Evolutionary conservation across 1,140 invertebrate species (phyloP).

Genomic region (Drosophila pruinosa): DNA sequence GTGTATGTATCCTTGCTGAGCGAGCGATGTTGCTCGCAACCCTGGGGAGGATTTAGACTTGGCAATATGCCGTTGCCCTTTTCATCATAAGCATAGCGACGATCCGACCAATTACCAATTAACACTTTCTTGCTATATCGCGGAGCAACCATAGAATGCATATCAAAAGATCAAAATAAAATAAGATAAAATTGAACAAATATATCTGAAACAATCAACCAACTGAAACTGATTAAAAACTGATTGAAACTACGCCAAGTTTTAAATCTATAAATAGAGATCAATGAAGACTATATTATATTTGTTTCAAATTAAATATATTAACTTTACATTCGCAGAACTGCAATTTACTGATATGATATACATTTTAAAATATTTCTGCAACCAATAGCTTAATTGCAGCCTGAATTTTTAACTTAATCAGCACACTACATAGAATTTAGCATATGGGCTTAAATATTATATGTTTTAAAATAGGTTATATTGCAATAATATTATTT

Average conservation of each 20-base stretch:
- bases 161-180: not conserved
- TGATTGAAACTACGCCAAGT: not conserved
- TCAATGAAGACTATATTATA: too few species aligned
- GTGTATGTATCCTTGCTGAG: constrained; percentile 45
- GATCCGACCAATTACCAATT: constrained; percentile 61
- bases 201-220: not conserved
- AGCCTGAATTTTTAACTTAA: too few species aligned
- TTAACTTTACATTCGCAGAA: too few species aligned
- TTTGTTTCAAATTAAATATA: too few species aligned
- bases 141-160: constrained; percentile 23
- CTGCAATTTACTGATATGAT: too few species aligned
- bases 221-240: not conserved
- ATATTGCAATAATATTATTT: too few species aligned
- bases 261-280: not conserved
- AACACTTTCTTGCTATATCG: constrained; percentile 45
- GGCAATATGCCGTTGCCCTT: constrained; percentile 59
- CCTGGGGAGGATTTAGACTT: constrained; percentile 6
- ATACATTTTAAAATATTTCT: too few species aligned
- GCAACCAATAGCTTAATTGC: too few species aligned
- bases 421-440: too few species aligned
- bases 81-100: constrained; percentile 36
- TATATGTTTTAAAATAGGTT: too few species aligned
- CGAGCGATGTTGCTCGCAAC: constrained; percentile 47
- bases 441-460: too few species aligned
- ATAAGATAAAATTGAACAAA: not conserved